Percentiles rank a stretch among this genome's conserved stretches.
phyloP scores from a whole-genome alignment of 23 tunicate species.

The Botrylloides violaceus region DNA sequence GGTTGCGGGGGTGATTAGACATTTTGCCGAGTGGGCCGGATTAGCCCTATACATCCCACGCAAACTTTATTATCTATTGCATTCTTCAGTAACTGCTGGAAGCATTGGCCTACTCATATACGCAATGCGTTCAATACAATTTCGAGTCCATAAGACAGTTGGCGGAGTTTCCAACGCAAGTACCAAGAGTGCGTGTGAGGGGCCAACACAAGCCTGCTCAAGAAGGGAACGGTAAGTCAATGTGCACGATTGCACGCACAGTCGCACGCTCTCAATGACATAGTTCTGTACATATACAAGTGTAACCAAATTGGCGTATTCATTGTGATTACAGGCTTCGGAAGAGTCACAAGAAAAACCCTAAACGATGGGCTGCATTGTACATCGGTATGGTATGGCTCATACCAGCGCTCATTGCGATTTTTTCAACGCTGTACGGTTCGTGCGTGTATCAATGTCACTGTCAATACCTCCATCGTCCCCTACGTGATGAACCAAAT shows the following conservation, averaged over 20 bases:
- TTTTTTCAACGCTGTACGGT: neutral
- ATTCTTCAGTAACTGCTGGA: constrained; percentile 13
- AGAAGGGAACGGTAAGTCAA: neutral
- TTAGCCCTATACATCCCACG: neutral
- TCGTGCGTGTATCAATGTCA: constrained; percentile 7
- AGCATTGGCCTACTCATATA: constrained; percentile 11
- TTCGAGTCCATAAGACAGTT: constrained; percentile 10
- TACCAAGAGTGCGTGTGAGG: neutral
- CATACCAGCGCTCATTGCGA: neutral
- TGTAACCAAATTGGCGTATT: neutral
- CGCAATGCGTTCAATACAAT: constrained; percentile 20
- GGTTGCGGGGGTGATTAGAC: no score
- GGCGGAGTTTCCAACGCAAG: constrained; percentile 8
- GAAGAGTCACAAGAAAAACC: neutral
- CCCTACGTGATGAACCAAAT: neutral
- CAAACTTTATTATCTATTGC: neutral
- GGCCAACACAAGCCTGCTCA: neutral
- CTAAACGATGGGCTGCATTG: constrained; percentile 7
- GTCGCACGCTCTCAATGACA: no score
- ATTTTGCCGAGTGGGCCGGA: no score
- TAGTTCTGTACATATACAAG: neutral
- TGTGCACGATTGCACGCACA: no score
- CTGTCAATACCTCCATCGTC: neutral
- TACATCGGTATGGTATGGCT: constrained; percentile 1
- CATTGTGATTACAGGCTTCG: neutral